Evolutionary conservation across 2,113 vertebrate species (phyloP).

Genomic region (Paralichthys olivaceus): DNA sequence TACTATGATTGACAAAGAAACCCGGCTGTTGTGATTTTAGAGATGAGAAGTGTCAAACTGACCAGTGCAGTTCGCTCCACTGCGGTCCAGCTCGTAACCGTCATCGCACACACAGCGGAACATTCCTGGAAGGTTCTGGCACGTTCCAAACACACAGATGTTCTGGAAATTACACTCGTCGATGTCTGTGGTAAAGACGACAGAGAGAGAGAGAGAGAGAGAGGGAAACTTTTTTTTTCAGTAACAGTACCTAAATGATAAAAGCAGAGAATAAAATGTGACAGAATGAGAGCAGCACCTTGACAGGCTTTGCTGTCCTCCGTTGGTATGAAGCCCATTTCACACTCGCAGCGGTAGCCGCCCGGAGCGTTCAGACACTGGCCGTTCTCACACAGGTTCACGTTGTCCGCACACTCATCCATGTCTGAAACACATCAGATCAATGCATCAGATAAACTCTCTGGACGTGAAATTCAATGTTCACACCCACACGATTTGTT

Average conservation of each 20-base stretch:
- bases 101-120: constrained; percentile 92
- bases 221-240: background rate
- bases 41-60: constrained; percentile 29
- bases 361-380: constrained; percentile 94
- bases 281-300: constrained; percentile 76
- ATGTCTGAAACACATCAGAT: constrained; percentile 81
- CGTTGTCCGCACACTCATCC: constrained; percentile 92
- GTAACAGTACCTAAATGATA: background rate
- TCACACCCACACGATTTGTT: too few relatives aligned
- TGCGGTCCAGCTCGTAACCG: constrained; percentile 91
- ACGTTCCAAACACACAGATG: constrained; percentile 93
- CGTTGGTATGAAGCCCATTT: constrained; percentile 93
- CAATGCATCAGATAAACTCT: background rate
- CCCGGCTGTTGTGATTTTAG: background rate
- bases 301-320: constrained; percentile 92
- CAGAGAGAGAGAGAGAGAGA: background rate
- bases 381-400: constrained; percentile 93
- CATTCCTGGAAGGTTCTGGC: constrained; percentile 95
- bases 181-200: constrained; percentile 83
- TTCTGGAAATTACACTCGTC: constrained; percentile 95
- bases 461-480: background rate
- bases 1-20: background rate
- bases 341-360: constrained; percentile 92
- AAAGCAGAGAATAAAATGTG: background rate
- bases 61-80: constrained; percentile 95